Evolutionary conservation across 1,140 invertebrate species (phyloP).

Genomic region (Belonocnema kinseyi): DNA sequence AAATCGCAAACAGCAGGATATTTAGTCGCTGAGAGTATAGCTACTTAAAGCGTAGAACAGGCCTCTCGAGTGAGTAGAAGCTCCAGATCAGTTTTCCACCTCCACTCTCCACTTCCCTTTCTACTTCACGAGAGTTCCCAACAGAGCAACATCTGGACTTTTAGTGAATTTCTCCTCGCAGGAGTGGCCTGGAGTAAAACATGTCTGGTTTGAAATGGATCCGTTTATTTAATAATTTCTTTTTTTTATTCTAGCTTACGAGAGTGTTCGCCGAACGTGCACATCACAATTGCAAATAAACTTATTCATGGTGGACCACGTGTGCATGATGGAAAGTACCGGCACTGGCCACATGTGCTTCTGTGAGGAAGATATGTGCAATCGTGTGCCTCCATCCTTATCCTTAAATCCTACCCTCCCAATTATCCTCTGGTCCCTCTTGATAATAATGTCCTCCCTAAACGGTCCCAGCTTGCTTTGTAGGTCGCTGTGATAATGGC

Average conservation of each 20-base stretch:
- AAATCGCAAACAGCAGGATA: no score
- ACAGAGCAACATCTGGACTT: no score
- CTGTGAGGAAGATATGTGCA: conserved; percentile 98
- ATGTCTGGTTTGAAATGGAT: no score
- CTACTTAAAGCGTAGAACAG: no score
- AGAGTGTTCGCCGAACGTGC: conserved; percentile 91
- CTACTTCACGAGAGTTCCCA: no score
- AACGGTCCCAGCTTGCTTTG: conserved; percentile 70
- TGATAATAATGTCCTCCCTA: conserved; percentile 59
- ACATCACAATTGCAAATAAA: conserved; percentile 95
- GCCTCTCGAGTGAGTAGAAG: no score
- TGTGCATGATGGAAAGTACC: conserved; percentile 98
- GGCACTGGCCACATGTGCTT: conserved; percentile 98
- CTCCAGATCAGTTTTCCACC: no score
- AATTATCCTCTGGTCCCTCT: conserved; percentile 63
- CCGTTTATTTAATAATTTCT: conserved; percentile 10
- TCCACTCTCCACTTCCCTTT: no score
- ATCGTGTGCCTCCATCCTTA: conserved; percentile 76
- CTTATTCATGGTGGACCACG: conserved; percentile 98
- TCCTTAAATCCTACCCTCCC: conserved; percentile 63
- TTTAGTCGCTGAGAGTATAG: no score
- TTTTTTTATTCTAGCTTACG: conserved; percentile 83
- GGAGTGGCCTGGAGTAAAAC: no score
- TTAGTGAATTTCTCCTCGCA: no score
- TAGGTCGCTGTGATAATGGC: conserved; percentile 69